Base-by-base conservation (phyloP, 2,888 invertebrate species). In the Cephus sareptanus region DNA sequence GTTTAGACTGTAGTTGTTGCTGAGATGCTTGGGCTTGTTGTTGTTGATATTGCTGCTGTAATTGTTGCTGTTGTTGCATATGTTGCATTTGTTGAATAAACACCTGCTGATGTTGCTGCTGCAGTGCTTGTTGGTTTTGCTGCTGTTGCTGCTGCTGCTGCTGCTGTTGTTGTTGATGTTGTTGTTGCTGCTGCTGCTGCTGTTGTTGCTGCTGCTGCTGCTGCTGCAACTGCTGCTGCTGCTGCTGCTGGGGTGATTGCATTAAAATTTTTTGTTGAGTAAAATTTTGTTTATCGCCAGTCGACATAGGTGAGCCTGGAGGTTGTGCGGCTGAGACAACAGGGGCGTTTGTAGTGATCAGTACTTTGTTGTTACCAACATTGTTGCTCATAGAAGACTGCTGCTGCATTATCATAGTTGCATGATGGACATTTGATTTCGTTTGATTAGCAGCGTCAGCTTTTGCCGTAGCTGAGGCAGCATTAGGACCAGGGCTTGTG, bases 391-490 rank as follows among this genome's bases (percentile, higher is more conserved):
- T 87, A 81, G 83, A 80, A 78, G 85, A 76, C 77, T 88, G 89
- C 79, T 86, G 79, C 77, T 84, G 88, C 88, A 88, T 88, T 84
- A 89, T 87, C 88, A 89, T 87, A 81, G 88, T 86, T 75, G 89
- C 85, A 81, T 87, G 88, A 85, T 88, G 87, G 76, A 85, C 86
- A 83, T 85, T 85, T 80, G 87, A 85, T 85, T 87, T 87, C 81
- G 95, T 95, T 88, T 95, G 95, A 90, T 95, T 96, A 11, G 95
- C 95, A 95, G 95, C 88, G 95, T 96, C 81, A 94, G 94, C 90
- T 95, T 96, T 79, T 93, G 92, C 9, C 87, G 92, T 92, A 82
- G 94, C 91, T 79, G 86, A 86, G 81, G 87, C 80, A 78, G 91
- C 91, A 75, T 93, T 92, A 80, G 96, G 94, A 34, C 96, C 95